A percentile compares a stretch with the other conserved stretches of the same genome.
These are phyloP conservation scores for Ceratothoa steindachneri DNA, from an alignment of 2,888 invertebrate species.

Conservation along the genomic window DNA sequence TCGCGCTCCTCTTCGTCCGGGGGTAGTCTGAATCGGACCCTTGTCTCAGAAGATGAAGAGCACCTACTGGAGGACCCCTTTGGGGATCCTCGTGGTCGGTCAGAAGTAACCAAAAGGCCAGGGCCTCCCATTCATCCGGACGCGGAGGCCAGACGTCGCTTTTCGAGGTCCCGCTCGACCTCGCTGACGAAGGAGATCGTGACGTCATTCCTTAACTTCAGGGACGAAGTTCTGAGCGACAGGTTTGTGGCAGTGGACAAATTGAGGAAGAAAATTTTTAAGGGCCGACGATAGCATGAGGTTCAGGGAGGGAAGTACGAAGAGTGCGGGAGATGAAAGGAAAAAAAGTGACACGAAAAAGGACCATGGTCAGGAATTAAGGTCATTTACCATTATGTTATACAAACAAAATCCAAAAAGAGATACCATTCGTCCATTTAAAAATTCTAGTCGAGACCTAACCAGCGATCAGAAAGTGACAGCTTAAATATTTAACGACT, in stretches of 20 bases:
- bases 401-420: too few relatives aligned
- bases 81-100: too few relatives aligned
- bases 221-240: conserved; percentile 29
- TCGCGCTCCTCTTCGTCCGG: neutral
- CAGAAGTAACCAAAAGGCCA: neutral
- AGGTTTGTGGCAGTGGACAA: neutral
- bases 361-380: too few relatives aligned
- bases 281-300: too few relatives aligned
- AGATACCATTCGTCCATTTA: too few relatives aligned
- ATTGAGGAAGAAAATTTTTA: neutral
- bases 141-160: conserved; percentile 23
- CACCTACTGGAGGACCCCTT: neutral
- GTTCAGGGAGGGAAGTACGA: too few relatives aligned
- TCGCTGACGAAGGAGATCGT: conserved; percentile 44
- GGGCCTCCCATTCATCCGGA: conserved; percentile 39
- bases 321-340: too few relatives aligned
- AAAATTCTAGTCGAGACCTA: too few relatives aligned
- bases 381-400: too few relatives aligned
- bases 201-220: conserved; percentile 40
- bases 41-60: neutral
- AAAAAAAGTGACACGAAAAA: too few relatives aligned
- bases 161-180: conserved; percentile 37
- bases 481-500: too few relatives aligned
- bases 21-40: neutral
- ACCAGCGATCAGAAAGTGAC: too few relatives aligned